These are phyloP conservation scores for Urocolius indicus DNA, from an alignment of 2,113 vertebrate species.

Conservation along the genomic window DNA sequence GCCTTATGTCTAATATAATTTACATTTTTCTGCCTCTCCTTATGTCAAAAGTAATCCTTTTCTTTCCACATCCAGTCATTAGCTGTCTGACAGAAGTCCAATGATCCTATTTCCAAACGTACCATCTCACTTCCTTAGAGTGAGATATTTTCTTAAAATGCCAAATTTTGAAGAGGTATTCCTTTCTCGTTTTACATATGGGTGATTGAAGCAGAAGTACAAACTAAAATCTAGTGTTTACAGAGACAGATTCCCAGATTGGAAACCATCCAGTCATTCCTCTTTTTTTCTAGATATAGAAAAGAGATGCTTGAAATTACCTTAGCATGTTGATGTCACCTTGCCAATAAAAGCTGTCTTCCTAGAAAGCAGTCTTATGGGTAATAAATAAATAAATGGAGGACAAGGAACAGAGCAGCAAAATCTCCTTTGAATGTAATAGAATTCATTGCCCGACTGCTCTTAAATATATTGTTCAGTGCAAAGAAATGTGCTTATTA, in stretches of 20 bases:
- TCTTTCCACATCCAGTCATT: not conserved
- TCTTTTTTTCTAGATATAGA: not conserved
- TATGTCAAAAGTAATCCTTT: not conserved
- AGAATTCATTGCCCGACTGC: not conserved
- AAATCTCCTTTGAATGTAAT: not conserved
- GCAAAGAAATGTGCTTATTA: not conserved
- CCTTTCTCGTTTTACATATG: not conserved
- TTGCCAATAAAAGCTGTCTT: not conserved
- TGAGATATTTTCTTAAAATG: not conserved
- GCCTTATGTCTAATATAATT: not conserved
- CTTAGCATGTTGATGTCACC: not conserved
- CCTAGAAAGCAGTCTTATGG: not conserved
- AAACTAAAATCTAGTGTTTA: not conserved
- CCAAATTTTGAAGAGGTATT: not conserved
- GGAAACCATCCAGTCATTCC: not conserved
- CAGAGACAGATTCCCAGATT: not conserved
- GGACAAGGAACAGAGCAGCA: not conserved
- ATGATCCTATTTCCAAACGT: not conserved
- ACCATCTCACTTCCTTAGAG: not conserved
- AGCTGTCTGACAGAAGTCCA: not conserved
- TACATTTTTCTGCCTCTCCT: not conserved
- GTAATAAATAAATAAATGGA: not conserved
- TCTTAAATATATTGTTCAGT: not conserved
- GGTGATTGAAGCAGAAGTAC: not conserved
- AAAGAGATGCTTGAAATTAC: not conserved